A percentile compares a stretch with the other conserved stretches of the same genome.
phyloP scores from a whole-genome alignment of 2,113 vertebrate species.

The Rhadina sibilatrix region DNA sequence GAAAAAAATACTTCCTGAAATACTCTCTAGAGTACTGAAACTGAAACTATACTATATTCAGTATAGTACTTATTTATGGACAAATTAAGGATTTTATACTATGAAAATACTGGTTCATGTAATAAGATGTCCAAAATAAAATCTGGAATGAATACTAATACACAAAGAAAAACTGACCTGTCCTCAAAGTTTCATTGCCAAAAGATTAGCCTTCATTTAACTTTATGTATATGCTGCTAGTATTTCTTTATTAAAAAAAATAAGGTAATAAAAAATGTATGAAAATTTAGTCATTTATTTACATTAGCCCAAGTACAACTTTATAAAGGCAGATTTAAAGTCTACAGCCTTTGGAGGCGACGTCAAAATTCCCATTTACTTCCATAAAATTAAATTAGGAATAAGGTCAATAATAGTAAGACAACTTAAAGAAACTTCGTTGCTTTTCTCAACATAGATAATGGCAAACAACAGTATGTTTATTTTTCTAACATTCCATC shows the following conservation, averaged over 20 bases:
- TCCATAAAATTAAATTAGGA: neutral
- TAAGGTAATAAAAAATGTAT: neutral
- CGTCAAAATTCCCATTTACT: neutral
- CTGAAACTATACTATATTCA: neutral
- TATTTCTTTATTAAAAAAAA: neutral
- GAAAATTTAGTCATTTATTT: neutral
- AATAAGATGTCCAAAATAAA: neutral
- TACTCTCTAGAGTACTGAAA: neutral
- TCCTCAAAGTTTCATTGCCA: neutral
- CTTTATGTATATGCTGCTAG: neutral
- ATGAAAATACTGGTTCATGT: neutral
- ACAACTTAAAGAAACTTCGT: neutral
- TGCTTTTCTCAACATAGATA: neutral
- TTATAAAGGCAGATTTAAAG: neutral
- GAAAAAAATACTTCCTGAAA: neutral
- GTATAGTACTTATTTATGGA: neutral
- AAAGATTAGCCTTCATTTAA: neutral
- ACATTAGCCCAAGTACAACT: neutral
- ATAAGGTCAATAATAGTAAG: neutral
- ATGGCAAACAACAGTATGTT: neutral
- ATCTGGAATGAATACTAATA: neutral
- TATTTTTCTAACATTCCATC: slow-evolving; percentile 53
- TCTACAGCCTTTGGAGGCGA: neutral
- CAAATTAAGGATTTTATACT: neutral
- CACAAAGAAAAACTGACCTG: neutral